These are phyloP conservation scores for Drosophila littoralis DNA, from an alignment of 1,140 invertebrate species.

Conservation along the genomic window DNA sequence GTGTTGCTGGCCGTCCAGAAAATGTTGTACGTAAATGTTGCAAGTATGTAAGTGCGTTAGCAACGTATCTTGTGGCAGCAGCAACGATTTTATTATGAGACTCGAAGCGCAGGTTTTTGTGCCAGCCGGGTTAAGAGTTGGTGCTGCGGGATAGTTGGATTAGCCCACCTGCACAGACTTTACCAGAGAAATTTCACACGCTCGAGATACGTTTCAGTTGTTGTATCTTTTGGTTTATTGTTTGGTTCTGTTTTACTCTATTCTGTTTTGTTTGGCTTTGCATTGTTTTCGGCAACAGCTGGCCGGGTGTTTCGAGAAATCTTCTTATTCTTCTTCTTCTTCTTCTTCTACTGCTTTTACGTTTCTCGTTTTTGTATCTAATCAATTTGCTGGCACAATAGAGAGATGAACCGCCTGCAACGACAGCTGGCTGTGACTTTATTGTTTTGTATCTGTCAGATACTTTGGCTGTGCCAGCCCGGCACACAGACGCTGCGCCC, in stretches of 20 bases:
- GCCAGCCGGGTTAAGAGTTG: not conserved
- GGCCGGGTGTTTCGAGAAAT: constrained; percentile 15
- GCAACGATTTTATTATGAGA: constrained; percentile 11
- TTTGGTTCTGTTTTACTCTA: not conserved
- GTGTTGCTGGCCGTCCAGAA: not conserved
- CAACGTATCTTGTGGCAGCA: constrained; percentile 4
- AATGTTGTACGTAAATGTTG: not conserved
- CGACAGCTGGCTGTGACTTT: constrained; percentile 41
- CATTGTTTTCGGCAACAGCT: constrained; percentile 30
- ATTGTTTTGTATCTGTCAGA: constrained; percentile 39
- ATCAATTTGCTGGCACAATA: constrained; percentile 40
- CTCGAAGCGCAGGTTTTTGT: constrained; percentile 7
- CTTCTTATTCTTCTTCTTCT: constrained; percentile 11
- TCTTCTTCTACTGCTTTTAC: not conserved
- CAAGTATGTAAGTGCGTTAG: not conserved
- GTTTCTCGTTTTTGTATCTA: constrained; percentile 21
- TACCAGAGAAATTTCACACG: constrained; percentile 25
- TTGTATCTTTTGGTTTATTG: constrained; percentile 2
- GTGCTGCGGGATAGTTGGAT: not conserved
- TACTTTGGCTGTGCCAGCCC: constrained; percentile 9
- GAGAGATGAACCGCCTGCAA: constrained; percentile 6
- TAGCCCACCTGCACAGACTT: constrained; percentile 26
- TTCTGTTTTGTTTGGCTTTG: not conserved
- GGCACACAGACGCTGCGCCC: not conserved
- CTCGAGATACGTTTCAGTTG: constrained; percentile 21